A percentile compares a stretch with the other conserved stretches of the same genome.
phyloP scores from a whole-genome alignment of 2,113 vertebrate genomes.

The Zootoca vivipara region DNA sequence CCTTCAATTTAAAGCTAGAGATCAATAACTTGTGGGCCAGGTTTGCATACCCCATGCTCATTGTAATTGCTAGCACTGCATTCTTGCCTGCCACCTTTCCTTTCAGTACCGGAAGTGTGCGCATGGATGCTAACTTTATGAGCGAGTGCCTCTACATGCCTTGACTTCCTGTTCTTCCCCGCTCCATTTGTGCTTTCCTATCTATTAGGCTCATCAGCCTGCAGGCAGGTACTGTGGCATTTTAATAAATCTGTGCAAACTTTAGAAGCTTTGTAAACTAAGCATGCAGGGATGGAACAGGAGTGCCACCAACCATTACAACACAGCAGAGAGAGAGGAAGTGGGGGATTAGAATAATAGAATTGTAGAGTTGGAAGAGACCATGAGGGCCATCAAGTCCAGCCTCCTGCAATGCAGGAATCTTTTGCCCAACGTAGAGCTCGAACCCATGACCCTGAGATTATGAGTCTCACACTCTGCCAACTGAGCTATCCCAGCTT shows the following conservation, averaged over 20 bases:
- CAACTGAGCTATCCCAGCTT: no score
- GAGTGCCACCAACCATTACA: neutral
- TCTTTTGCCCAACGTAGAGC: no score
- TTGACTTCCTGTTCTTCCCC: neutral
- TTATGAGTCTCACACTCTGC: no score
- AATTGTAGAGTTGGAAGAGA: no score
- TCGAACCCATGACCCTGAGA: no score
- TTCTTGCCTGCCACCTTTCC: neutral
- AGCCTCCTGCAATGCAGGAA: no score
- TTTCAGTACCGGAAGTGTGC: neutral
- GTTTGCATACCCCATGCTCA: neutral
- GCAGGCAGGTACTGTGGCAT: neutral
- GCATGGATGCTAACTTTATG: neutral
- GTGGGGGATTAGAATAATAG: neutral
- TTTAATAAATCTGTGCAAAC: neutral
- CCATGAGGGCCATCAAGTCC: no score
- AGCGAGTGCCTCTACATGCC: neutral
- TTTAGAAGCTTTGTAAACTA: neutral
- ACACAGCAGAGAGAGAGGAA: neutral
- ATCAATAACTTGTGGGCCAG: neutral
- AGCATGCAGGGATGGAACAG: neutral
- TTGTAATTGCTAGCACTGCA: neutral
- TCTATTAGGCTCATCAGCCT: neutral
- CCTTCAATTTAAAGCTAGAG: neutral
- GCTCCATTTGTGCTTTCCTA: neutral